Conservation (phyloP, 2,113 vertebrate genomes). For the Pelusios castaneus region DNA sequence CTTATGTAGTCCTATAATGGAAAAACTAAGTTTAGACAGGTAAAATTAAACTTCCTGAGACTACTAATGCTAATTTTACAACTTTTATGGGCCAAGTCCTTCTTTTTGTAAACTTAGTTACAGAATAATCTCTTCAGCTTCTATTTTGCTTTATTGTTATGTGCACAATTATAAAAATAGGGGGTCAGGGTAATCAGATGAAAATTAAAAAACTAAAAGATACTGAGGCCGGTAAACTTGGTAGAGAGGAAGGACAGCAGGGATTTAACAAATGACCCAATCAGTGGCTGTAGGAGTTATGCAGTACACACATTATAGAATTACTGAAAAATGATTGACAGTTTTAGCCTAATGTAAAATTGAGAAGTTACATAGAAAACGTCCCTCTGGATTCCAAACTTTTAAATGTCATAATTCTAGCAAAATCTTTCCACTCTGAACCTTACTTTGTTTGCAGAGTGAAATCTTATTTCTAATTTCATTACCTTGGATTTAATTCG, state of each 20-base stretch:
- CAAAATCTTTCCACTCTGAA: neutral
- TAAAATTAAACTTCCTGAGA: neutral
- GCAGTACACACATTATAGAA: neutral
- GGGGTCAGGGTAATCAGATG: too few relatives aligned
- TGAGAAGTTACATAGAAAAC: neutral
- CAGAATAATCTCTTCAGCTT: neutral
- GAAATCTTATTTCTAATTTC: neutral
- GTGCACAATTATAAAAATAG: neutral
- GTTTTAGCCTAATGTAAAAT: too few relatives aligned
- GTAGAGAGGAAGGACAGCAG: neutral
- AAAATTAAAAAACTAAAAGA: too few relatives aligned
- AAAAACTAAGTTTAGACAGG: neutral
- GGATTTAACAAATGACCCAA: neutral
- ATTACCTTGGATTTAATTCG: neutral
- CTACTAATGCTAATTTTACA: neutral
- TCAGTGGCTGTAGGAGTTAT: neutral
- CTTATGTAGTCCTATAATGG: neutral
- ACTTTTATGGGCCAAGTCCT: neutral
- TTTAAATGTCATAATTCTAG: neutral
- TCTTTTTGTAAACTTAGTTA: neutral
- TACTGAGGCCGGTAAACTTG: neutral
- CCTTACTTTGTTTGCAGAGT: neutral
- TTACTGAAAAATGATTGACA: neutral
- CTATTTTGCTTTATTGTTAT: neutral
- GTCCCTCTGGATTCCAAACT: too few relatives aligned